These are phyloP conservation scores for Ochropleura plecta DNA, from an alignment of 2,888 invertebrate genomes.

Conservation along the genomic window DNA sequence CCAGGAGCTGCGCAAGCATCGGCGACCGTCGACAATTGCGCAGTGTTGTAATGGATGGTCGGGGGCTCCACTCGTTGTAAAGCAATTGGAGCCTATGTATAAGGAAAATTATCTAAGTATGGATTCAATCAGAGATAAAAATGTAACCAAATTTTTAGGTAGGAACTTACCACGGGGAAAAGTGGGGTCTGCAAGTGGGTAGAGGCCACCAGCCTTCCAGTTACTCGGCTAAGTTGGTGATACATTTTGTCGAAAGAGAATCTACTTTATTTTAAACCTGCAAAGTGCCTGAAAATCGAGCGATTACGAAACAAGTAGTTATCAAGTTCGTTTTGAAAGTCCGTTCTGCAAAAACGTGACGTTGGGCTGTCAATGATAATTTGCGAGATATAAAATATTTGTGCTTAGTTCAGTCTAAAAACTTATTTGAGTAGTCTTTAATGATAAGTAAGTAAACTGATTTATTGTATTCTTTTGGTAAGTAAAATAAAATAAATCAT, in stretches of 20 bases:
- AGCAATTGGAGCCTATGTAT: conserved; percentile 82
- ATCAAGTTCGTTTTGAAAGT: conserved; percentile 73
- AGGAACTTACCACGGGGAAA: conserved; percentile 87
- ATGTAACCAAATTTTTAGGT: conserved; percentile 43
- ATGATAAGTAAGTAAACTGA: background rate
- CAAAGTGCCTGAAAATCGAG: conserved; percentile 73
- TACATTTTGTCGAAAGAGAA: conserved; percentile 80
- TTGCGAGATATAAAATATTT: background rate
- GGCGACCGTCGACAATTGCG: conserved; percentile 84
- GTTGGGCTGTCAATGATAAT: background rate
- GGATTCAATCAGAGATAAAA: conserved; percentile 45
- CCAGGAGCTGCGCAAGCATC: conserved; percentile 81
- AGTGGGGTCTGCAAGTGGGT: conserved; percentile 85
- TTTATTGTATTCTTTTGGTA: background rate
- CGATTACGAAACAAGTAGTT: conserved; percentile 88
- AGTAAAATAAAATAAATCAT: background rate
- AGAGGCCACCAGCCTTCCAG: conserved; percentile 85
- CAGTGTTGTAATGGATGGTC: conserved; percentile 81
- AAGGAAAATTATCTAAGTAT: conserved; percentile 47
- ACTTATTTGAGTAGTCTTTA: background rate
- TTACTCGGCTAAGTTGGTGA: conserved; percentile 85
- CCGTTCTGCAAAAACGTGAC: conserved; percentile 8
- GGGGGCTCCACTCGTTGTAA: conserved; percentile 87
- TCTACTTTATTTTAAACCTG: conserved; percentile 55
- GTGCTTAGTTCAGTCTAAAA: accelerated